Percentiles rank a stretch among this genome's conserved stretches.
These are phyloP conservation scores for Nymphalis io DNA, from an alignment of 1,140 invertebrate genomes.

Conservation along the genomic window DNA sequence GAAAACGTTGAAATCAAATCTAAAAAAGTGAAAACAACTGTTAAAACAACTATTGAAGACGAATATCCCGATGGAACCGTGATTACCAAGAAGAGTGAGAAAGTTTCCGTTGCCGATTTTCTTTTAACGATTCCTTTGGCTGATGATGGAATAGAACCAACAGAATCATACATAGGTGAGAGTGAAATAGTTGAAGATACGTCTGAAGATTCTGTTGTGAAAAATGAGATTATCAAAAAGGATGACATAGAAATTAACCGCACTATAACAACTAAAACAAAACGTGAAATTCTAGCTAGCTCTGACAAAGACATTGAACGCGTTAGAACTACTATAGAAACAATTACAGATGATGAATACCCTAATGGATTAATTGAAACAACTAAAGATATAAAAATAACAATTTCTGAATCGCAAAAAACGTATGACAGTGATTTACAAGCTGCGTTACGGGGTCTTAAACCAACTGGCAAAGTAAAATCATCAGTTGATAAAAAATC, in stretches of 20 bases:
- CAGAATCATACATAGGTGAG: slow-evolving; percentile 57
- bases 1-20: slow-evolving; percentile 53
- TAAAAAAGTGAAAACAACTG: slow-evolving; percentile 71
- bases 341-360: slow-evolving; percentile 74
- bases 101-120: slow-evolving; percentile 71
- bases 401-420: slow-evolving; percentile 78
- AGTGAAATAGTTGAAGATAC: slow-evolving; percentile 73
- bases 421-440: slow-evolving; percentile 74
- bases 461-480: slow-evolving; percentile 72
- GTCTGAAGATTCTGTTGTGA: slow-evolving; percentile 68
- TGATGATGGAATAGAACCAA: slow-evolving; percentile 42
- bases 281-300: slow-evolving; percentile 72
- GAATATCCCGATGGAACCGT: slow-evolving; percentile 75
- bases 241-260: slow-evolving; percentile 64
- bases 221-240: slow-evolving; percentile 66
- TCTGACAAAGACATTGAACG: slow-evolving; percentile 69
- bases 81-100: slow-evolving; percentile 74
- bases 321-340: slow-evolving; percentile 57
- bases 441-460: slow-evolving; percentile 66
- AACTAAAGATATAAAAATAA: slow-evolving; percentile 80
- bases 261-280: slow-evolving; percentile 75
- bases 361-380: slow-evolving; percentile 78
- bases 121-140: slow-evolving; percentile 43
- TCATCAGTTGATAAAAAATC: slow-evolving; percentile 70
- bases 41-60: slow-evolving; percentile 71